Conservation (phyloP, 2,113 vertebrate genomes). For the Heptranchias perlo region DNA sequence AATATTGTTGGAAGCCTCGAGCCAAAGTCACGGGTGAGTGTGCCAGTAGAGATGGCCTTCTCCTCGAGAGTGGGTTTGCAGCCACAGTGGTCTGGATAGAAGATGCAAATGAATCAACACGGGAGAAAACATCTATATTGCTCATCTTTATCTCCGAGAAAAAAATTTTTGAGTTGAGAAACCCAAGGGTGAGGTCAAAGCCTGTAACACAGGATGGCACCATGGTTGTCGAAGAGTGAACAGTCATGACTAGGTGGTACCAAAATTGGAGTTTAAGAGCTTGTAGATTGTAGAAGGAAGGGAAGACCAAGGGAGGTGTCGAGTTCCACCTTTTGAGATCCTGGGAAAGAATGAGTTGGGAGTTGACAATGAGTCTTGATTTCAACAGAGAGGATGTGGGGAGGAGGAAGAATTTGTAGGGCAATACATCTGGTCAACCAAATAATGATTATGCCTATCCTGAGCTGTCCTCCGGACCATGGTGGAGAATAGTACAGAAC, state of each 20-base stretch:
- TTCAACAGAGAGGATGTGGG: not conserved
- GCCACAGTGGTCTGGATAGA: not conserved
- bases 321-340: not conserved
- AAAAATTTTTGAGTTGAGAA: not conserved
- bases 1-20: not conserved
- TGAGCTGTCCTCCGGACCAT: not conserved
- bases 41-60: not conserved
- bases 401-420: not conserved
- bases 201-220: not conserved
- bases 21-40: not conserved
- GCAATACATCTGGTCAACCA: too few species aligned
- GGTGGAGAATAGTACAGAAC: not conserved
- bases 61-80: not conserved
- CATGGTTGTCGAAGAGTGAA: not conserved
- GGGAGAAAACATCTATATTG: not conserved
- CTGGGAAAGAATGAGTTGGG: not conserved
- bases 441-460: not conserved
- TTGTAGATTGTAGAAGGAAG: not conserved
- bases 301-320: not conserved
- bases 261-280: not conserved
- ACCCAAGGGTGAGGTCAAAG: not conserved
- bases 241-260: not conserved
- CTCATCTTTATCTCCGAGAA: not conserved
- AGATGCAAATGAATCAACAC: not conserved
- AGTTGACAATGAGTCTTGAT: not conserved